Conservation (phyloP, 1,140 invertebrate genomes). For the Pararge aegeria region DNA sequence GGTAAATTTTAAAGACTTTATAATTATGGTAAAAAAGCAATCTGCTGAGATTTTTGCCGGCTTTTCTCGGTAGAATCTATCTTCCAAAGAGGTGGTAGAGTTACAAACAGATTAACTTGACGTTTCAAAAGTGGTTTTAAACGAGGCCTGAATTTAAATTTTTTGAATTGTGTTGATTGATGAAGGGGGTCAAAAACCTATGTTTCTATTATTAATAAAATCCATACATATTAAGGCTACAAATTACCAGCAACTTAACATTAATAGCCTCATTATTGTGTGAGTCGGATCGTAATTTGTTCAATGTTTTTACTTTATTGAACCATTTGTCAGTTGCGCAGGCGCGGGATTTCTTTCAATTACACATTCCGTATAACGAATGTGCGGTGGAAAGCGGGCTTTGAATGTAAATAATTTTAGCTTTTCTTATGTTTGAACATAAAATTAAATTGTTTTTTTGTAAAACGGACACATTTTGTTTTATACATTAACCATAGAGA, state of each 20-base stretch:
- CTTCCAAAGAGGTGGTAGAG: no score
- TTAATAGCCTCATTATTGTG: conserved; percentile 6
- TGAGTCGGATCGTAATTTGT: conserved; percentile 11
- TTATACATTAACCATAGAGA: not conserved
- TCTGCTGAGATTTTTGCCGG: no score
- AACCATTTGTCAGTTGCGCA: conserved; percentile 15
- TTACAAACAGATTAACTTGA: no score
- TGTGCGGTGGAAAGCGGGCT: conserved; percentile 9
- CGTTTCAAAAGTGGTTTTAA: no score
- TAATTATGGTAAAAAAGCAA: no score
- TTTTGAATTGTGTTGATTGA: no score
- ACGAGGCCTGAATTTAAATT: no score
- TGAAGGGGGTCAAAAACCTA: no score
- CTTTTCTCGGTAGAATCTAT: no score
- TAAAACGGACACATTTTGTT: not conserved
- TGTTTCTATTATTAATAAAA: not conserved
- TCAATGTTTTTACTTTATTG: conserved; percentile 17
- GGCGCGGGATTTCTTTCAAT: conserved; percentile 19
- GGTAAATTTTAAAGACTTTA: no score
- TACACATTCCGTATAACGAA: conserved; percentile 20
- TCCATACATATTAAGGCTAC: not conserved
- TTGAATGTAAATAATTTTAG: conserved; percentile 16
- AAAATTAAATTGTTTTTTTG: not conserved
- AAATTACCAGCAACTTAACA: conserved; percentile 2
- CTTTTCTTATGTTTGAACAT: not conserved